A percentile compares a stretch with the other conserved stretches of the same genome.
phyloP scores from a whole-genome alignment of 2,888 invertebrate genomes.

The Nymphalis c-album region DNA sequence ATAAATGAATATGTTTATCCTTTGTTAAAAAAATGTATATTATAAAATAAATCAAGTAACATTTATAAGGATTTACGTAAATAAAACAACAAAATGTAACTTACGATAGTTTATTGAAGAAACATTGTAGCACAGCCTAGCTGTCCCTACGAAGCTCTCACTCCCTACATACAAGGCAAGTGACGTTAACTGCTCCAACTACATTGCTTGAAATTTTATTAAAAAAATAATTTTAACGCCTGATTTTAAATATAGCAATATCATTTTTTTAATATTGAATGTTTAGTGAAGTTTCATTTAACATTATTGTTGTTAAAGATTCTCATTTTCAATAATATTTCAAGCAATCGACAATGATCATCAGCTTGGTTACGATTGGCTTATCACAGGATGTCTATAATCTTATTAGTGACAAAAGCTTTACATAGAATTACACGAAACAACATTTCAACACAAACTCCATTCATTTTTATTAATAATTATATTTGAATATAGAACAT shows the following conservation, averaged over 20 bases:
- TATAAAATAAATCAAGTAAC: too few relatives aligned
- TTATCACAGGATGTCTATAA: constrained; percentile 20
- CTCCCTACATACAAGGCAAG: constrained; percentile 63
- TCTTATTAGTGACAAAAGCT: constrained; percentile 37
- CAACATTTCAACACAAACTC: constrained; percentile 30
- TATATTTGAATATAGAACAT: neutral
- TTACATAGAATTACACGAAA: constrained; percentile 32
- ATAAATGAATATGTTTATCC: too few relatives aligned
- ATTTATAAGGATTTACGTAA: constrained; percentile 22
- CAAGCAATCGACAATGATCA: constrained; percentile 42
- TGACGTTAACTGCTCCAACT: constrained; percentile 46
- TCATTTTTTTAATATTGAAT: too few relatives aligned
- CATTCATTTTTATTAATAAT: neutral
- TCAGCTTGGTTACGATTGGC: constrained; percentile 40
- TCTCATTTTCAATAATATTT: constrained; percentile 35
- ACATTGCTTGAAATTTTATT: constrained; percentile 27
- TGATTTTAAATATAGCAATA: too few relatives aligned
- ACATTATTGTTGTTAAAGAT: too few relatives aligned
- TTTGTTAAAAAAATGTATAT: too few relatives aligned
- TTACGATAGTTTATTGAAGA: constrained; percentile 77
- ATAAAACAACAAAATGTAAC: constrained; percentile 54
- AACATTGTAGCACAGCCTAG: constrained; percentile 77
- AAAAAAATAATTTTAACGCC: neutral
- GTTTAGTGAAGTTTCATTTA: too few relatives aligned
- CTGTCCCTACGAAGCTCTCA: constrained; percentile 68